Percentiles rank a stretch among this genome's conserved stretches.
phyloP scores from a whole-genome alignment of 2,888 invertebrate genomes.

The Furcula furcula region DNA sequence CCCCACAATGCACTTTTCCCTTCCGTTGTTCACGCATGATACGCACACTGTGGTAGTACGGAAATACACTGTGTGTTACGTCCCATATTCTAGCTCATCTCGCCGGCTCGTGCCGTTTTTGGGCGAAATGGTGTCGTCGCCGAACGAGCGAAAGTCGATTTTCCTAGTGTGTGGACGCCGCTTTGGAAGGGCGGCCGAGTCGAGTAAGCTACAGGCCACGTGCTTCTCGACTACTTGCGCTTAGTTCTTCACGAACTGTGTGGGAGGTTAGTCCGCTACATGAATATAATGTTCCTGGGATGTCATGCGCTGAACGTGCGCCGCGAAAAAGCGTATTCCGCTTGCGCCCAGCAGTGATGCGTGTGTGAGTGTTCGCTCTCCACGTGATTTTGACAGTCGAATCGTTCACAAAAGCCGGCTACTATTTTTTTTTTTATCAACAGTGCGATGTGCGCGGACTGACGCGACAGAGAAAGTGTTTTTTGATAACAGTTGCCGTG shows the following conservation, averaged over 20 bases:
- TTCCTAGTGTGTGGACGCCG: constrained; percentile 59
- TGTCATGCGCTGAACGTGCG: constrained; percentile 67
- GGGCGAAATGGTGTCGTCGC: constrained; percentile 63
- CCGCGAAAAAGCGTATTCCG: constrained; percentile 65
- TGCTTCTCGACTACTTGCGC: constrained; percentile 78
- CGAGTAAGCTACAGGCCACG: constrained; percentile 78
- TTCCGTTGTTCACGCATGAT: constrained; percentile 49
- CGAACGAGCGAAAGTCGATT: constrained; percentile 67
- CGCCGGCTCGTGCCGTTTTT: constrained; percentile 46
- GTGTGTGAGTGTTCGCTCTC: constrained; percentile 52
- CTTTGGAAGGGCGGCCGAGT: constrained; percentile 78
- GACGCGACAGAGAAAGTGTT: constrained; percentile 54
- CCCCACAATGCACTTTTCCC: constrained; percentile 65
- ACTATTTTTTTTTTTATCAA: constrained; percentile 43
- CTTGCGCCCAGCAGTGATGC: constrained; percentile 46
- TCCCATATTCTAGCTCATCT: constrained; percentile 74
- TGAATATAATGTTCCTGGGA: constrained; percentile 67
- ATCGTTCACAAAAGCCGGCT: constrained; percentile 51
- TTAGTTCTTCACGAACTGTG: constrained; percentile 80
- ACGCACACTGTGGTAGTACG: constrained; percentile 69
- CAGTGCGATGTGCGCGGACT: constrained; percentile 44
- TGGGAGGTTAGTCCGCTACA: constrained; percentile 79
- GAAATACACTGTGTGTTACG: constrained; percentile 74
- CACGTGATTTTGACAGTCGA: constrained; percentile 77
- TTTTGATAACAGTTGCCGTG: constrained; percentile 50